Base-by-base conservation (phyloP, 1,140 invertebrate species). In the Stegodyphus mimosarum region DNA sequence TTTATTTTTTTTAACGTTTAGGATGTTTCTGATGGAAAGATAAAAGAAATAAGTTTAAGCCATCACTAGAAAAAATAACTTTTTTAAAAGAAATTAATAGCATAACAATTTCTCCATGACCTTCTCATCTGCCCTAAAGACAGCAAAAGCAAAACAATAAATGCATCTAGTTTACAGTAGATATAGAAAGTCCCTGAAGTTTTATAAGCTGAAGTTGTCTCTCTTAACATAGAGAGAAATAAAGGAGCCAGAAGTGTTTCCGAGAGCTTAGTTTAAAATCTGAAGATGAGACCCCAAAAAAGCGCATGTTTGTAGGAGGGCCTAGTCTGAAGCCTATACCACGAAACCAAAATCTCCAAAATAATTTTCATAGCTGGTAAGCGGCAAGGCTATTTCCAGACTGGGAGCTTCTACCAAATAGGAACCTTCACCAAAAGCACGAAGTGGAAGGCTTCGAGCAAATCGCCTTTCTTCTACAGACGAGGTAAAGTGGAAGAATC, bases 401-500 rank as follows among this genome's bases (percentile, higher is more conserved):
- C 60, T 9, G 18, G 13, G 53, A 55, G 17, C 72, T 7, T 11
- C 72, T 69, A 70, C 81, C n/a, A 60, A 84, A 76, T 86, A 86
- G 84, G 84, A 86, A 86, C 84, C 84, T 79, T 86, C 76, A 79
- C 76, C 84, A 79, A 86, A 84, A 86, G 84, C 84, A 86, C 84
- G 76, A 86, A 79, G 67, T 79, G 84, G 84, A 86, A 86, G 84
- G 84, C 84, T 74, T 86, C 60, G 69, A 84, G 52, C 81, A 67
- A 60, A 84, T 84, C 51, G 81, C 81, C 81, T 84, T 84, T 84
- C 60, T 76, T 18, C 15, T 71, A 18, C 17, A 55, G 18, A 81
- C 71, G 50, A 72, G 53, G 67, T 72, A 81, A 52, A 18, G 55
- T 60, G 64, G 17, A 60, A 72, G 53, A 71, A 72, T 50, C 64